A percentile compares a stretch with the other conserved stretches of the same genome.
These are phyloP conservation scores for Cryptotermes secundus DNA, from an alignment of 1,140 invertebrate species.

Conservation along the genomic window DNA sequence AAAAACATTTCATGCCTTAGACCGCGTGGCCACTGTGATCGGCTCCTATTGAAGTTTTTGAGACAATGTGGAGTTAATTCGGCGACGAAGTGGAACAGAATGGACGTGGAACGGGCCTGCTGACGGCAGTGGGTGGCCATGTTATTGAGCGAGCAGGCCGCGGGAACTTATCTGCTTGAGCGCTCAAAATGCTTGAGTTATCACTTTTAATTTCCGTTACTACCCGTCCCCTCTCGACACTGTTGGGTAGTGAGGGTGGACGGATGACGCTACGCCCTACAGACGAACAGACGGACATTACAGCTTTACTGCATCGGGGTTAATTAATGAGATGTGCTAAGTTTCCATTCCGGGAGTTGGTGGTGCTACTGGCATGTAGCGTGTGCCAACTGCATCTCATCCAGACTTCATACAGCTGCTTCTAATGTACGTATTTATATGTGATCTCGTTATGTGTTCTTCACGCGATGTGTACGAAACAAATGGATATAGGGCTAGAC, in stretches of 20 bases:
- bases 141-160: neutral
- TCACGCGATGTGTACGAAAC: too few relatives aligned
- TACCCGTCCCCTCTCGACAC: neutral
- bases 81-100: neutral
- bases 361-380: neutral
- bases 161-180: constrained; percentile 10
- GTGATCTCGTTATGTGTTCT: too few relatives aligned
- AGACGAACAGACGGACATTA: neutral
- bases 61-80: neutral
- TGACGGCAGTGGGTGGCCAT: constrained; percentile 1
- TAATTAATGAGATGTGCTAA: constrained; percentile 6
- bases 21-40: too few relatives aligned
- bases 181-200: constrained; percentile 31
- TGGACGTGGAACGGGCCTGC: neutral
- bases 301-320: neutral
- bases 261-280: neutral
- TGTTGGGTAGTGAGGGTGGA: constrained; percentile 3
- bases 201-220: constrained; percentile 31
- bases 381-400: neutral
- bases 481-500: too few relatives aligned
- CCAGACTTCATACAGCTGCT: too few relatives aligned
- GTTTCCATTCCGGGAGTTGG: neutral
- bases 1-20: too few relatives aligned
- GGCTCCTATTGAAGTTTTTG: too few relatives aligned
- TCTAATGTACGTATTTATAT: too few relatives aligned